Evolutionary conservation across 2,888 invertebrate species (phyloP).

Genomic region (Azorinus chamasolen): DNA sequence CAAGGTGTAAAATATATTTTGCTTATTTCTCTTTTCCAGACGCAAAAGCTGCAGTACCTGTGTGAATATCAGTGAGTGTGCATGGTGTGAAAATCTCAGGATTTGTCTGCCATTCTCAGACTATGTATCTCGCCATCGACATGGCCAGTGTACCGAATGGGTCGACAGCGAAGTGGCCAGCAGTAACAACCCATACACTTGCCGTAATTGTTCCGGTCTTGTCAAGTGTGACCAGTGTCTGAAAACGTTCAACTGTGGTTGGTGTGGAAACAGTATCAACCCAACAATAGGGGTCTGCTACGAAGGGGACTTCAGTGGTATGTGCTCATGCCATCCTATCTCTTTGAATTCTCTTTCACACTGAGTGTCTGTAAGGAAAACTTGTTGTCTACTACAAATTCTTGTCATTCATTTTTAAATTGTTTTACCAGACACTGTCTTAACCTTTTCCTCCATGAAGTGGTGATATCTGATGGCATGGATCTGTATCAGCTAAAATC

Average conservation of each 20-base stretch:
- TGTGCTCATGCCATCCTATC: too few species aligned
- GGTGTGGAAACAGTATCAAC: slow-evolving; percentile 96
- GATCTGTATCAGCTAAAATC: too few species aligned
- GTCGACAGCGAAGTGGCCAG: slow-evolving; percentile 89
- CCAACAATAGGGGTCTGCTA: slow-evolving; percentile 92
- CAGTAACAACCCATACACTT: slow-evolving; percentile 58
- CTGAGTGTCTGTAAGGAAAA: too few species aligned
- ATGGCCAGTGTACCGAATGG: slow-evolving; percentile 97
- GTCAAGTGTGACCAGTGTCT: slow-evolving; percentile 89
- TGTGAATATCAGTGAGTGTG: slow-evolving; percentile 95
- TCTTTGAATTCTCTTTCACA: too few species aligned
- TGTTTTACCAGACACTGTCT: slow-evolving; percentile 87
- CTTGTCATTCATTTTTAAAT: not conserved
- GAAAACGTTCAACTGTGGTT: slow-evolving; percentile 95
- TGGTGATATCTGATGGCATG: too few species aligned
- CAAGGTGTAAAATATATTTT: too few species aligned
- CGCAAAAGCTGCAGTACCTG: slow-evolving; percentile 88
- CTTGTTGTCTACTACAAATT: too few species aligned
- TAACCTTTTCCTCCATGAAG: too few species aligned
- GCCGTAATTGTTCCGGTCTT: slow-evolving; percentile 79
- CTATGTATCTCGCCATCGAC: slow-evolving; percentile 97
- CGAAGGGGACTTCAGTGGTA: slow-evolving; percentile 84
- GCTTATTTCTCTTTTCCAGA: slow-evolving; percentile 56
- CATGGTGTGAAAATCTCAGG: slow-evolving; percentile 97
- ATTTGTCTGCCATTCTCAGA: slow-evolving; percentile 98